Evolutionary conservation across 2,113 vertebrate species (phyloP), one percentile per base, ranked within the genome.

Genomic region (Coturnix japonica): DNA sequence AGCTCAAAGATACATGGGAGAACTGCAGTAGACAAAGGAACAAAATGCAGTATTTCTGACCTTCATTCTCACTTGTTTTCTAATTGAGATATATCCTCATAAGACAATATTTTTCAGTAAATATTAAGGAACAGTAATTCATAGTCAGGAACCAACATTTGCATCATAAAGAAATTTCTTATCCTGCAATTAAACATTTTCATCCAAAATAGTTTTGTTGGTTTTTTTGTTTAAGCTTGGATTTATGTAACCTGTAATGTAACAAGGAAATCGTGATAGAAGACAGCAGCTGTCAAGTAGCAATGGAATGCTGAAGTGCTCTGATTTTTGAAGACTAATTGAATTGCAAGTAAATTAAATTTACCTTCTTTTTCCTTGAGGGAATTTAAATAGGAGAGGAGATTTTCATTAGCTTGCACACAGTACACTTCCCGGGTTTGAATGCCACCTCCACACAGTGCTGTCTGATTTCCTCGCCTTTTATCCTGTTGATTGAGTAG

Each of bases 401-500:
- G 98, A 72, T 99, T 98, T 47, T 98, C 98, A 2, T 98, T 98
- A n/a, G 97, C 98, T 90, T 98, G 98, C 70, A 99, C 98, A 1
- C 99, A 99, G 90, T 99, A 99, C 14, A 97, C 95, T 49, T 99
- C 99, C 31, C 99, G 97, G 4, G 97, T 99, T 92, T 99, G 99
- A 87, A 99, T 30, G 8, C 99, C 99, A 4, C 99, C 99, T 9
- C 99, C 99, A 0, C 99, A 99, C 7, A 99, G 97, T 0, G 98
- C 98, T 0, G 99, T 99, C 93, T 99, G 98, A 91, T 99, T 99
- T 65, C 98, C 97, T 17, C 99, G 96, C 39, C 99, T 97, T 91
- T 98, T 98, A 95, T 99, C 99, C 95, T 99, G 99, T 39, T 99
- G 99, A 91, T 98, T 99, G 7, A 99, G 98, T 94, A 99, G 95